Percentiles rank a stretch among this genome's conserved stretches.
Evolutionary conservation across 2,113 vertebrate genomes (phyloP).

Genomic region (Salvelinus namaycush): DNA sequence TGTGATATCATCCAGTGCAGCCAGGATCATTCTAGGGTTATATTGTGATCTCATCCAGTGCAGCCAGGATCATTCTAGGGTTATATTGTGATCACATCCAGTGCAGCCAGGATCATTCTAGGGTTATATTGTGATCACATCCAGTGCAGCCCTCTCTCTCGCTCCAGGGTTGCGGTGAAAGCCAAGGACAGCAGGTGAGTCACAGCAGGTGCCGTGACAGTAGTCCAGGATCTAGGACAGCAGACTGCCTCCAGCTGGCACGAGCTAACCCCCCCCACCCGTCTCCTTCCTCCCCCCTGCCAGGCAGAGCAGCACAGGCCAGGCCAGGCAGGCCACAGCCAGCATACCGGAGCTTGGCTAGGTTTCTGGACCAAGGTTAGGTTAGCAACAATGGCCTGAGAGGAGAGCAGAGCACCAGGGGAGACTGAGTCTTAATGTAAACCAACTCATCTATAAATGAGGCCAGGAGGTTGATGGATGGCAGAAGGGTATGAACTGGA

Average conservation of each 20-base stretch:
- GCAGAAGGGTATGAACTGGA: slow-evolving; percentile 5
- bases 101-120: no score
- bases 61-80: no score
- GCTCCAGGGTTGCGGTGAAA: slow-evolving; percentile 32
- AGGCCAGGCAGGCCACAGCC: neutral
- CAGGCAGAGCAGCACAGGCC: slow-evolving; percentile 18
- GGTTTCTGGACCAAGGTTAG: slow-evolving; percentile 66
- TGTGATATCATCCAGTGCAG: no score
- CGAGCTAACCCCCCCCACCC: neutral
- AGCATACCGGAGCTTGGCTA: slow-evolving; percentile 11
- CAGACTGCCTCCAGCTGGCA: slow-evolving; percentile 67
- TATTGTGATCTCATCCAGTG: no score
- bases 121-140: no score
- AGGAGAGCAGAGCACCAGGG: slow-evolving; percentile 42
- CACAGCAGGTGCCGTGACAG: slow-evolving; percentile 57
- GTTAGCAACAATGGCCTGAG: slow-evolving; percentile 54
- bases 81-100: no score
- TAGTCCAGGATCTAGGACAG: slow-evolving; percentile 69
- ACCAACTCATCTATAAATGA: slow-evolving; percentile 64
- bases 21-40: no score
- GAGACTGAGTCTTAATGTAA: slow-evolving; percentile 74
- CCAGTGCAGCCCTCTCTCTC: no score
- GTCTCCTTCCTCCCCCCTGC: slow-evolving; percentile 29
- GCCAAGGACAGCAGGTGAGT: slow-evolving; percentile 70
- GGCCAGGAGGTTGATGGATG: slow-evolving; percentile 58